Evolutionary conservation across 30 jellyfish, hydroid and myxozoan species (phyloP).

Genomic region (Pseudorhiza aurosa): DNA sequence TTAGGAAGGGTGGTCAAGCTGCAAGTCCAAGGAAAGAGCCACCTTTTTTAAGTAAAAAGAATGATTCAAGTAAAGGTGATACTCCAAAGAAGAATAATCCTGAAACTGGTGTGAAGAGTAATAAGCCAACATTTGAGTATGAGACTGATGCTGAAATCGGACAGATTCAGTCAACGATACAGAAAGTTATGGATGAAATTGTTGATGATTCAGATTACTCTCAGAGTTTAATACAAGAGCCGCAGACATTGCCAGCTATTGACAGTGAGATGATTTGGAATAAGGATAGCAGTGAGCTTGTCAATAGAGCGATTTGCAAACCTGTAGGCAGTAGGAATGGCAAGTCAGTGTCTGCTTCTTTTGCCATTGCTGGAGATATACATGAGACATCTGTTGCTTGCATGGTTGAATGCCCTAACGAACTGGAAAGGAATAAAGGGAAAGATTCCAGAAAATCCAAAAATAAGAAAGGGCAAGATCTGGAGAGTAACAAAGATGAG

Average conservation of each 20-base stretch:
- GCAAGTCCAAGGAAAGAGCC: not conserved
- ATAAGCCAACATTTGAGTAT: slow-evolving; percentile 12
- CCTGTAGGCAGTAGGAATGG: too few species aligned
- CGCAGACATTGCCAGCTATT: not conserved
- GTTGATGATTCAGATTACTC: slow-evolving; percentile 31
- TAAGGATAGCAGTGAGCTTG: not conserved
- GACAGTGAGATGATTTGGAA: not conserved
- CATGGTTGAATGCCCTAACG: too few species aligned
- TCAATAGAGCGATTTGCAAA: too few species aligned
- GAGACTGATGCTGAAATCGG: slow-evolving; percentile 26
- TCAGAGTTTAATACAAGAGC: slow-evolving; percentile 4
- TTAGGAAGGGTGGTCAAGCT: not conserved
- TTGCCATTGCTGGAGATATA: too few species aligned
- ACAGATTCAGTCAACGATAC: slow-evolving; percentile 2
- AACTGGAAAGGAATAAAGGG: not conserved
- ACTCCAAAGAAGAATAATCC: too few species aligned
- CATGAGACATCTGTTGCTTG: too few species aligned
- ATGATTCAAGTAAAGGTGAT: not conserved
- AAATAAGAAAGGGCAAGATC: not conserved
- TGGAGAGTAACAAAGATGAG: not conserved
- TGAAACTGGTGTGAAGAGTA: too few species aligned
- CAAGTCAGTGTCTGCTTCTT: too few species aligned
- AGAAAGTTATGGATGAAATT: slow-evolving; percentile 8
- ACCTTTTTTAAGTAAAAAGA: not conserved
- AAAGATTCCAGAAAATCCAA: not conserved